These are phyloP conservation scores for Platycheirus rosarum DNA, from an alignment of 2,888 invertebrate genomes.

Conservation along the genomic window DNA sequence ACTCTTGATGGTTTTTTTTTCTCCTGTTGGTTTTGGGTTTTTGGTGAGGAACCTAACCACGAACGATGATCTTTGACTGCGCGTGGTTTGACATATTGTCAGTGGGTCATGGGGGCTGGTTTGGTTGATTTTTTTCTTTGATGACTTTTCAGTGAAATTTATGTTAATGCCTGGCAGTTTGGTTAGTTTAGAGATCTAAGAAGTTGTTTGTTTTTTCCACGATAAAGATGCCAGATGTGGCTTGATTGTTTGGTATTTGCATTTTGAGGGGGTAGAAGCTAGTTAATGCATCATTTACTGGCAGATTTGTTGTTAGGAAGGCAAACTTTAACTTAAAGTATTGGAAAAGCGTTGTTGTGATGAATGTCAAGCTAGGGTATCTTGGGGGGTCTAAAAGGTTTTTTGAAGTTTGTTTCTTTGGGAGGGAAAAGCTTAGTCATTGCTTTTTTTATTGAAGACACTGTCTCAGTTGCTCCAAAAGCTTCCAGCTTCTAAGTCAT, in stretches of 20 bases:
- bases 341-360: neutral
- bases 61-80: slow-evolving; percentile 66
- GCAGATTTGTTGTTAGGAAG: slow-evolving; percentile 43
- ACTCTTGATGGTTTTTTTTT: neutral
- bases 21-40: neutral
- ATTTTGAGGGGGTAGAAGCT: slow-evolving; percentile 8
- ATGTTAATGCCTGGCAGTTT: slow-evolving; percentile 38
- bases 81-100: slow-evolving; percentile 72
- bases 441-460: too few relatives aligned
- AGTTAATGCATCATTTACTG: slow-evolving; percentile 51
- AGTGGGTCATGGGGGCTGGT: slow-evolving; percentile 71
- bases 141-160: slow-evolving; percentile 46
- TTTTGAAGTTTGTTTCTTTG: too few relatives aligned
- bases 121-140: neutral
- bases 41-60: slow-evolving; percentile 1
- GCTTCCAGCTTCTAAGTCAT: too few relatives aligned
- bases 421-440: too few relatives aligned
- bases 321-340: neutral
- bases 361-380: neutral
- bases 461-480: too few relatives aligned
- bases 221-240: slow-evolving; percentile 33
- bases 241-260: slow-evolving; percentile 37
- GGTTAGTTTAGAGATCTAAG: slow-evolving; percentile 12
- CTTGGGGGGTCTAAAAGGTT: neutral
- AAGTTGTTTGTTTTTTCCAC: slow-evolving; percentile 5